Evolutionary conservation across 2,797 vertebrate species (phyloP).

Genomic region (Sardinella longiceps): DNA sequence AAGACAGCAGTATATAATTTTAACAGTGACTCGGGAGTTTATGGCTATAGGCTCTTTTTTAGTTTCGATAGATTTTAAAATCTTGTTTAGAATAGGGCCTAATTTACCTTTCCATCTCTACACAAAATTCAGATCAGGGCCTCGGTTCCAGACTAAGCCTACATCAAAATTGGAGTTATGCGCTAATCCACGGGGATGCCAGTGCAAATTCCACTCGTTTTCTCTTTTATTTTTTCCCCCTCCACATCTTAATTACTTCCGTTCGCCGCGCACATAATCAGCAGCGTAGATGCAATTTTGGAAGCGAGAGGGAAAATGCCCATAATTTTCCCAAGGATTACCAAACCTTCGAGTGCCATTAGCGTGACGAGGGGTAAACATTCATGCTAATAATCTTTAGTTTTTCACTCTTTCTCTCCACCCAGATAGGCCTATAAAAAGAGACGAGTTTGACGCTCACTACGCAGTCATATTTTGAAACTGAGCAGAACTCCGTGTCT

Average conservation of each 20-base stretch:
- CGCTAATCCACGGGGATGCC: not conserved
- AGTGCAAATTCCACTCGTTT: not conserved
- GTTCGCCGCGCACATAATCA: slow-evolving; percentile 90
- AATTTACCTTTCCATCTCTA: not conserved
- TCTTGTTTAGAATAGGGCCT: too few species aligned
- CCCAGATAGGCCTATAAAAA: slow-evolving; percentile 82
- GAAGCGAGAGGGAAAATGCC: slow-evolving; percentile 88
- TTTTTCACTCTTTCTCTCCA: slow-evolving; percentile 73
- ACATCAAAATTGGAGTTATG: not conserved
- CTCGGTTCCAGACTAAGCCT: not conserved
- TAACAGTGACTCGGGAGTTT: too few species aligned
- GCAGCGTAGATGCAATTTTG: slow-evolving; percentile 89
- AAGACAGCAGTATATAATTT: too few species aligned
- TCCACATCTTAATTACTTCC: slow-evolving; percentile 91
- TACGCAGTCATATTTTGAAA: slow-evolving; percentile 84
- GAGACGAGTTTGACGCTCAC: slow-evolving; percentile 88
- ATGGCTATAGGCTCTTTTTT: too few species aligned
- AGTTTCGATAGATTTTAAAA: too few species aligned
- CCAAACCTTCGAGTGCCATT: slow-evolving; percentile 91
- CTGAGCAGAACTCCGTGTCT: slow-evolving; percentile 75
- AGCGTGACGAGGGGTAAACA: slow-evolving; percentile 92
- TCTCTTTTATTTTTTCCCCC: not conserved
- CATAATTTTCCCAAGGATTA: slow-evolving; percentile 92
- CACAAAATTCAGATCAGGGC: not conserved
- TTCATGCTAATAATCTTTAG: slow-evolving; percentile 92